A percentile compares a stretch with the other conserved stretches of the same genome.
Conservation (phyloP, 64 coral and sea anemone genomes). For the Montipora capricornis region DNA sequence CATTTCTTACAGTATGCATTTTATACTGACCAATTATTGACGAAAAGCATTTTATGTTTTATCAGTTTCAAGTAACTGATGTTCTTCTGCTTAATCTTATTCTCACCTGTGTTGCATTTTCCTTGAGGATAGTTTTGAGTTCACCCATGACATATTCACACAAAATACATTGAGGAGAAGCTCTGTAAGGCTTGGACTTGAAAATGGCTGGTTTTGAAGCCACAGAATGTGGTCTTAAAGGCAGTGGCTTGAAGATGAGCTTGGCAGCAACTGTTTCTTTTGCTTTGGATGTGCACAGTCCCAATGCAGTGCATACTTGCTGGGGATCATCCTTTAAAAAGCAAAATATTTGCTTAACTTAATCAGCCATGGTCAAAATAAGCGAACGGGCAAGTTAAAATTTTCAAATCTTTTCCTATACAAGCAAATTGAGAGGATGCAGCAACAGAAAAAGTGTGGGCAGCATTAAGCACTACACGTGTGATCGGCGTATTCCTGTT, state of each 20-base stretch:
- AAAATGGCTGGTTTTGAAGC: conserved; percentile 25
- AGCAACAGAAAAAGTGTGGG: too few relatives aligned
- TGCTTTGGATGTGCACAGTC: conserved; percentile 68
- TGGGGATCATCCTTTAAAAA: conserved; percentile 68
- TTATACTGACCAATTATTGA: too few relatives aligned
- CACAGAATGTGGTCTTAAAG: conserved; percentile 22
- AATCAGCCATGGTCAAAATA: too few relatives aligned
- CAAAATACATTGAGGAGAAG: conserved; percentile 52
- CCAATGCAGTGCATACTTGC: conserved; percentile 76
- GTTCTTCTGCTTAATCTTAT: neutral
- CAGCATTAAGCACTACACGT: too few relatives aligned
- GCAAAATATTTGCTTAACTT: neutral
- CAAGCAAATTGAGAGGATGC: too few relatives aligned
- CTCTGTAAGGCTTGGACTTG: conserved; percentile 50
- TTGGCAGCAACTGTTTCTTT: neutral
- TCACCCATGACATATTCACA: conserved; percentile 87
- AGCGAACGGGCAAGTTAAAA: too few relatives aligned
- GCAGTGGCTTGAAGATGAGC: conserved; percentile 53
- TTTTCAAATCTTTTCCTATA: too few relatives aligned
- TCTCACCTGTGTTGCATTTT: conserved; percentile 90
- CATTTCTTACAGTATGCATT: too few relatives aligned
- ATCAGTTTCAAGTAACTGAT: too few relatives aligned
- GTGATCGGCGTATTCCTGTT: too few relatives aligned
- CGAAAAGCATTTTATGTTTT: too few relatives aligned
- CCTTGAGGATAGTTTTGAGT: conserved; percentile 62